Evolutionary conservation across 1,140 invertebrate genomes (phyloP), one percentile per base, ranked within the genome.

Genomic region (Charaxes varanes): DNA sequence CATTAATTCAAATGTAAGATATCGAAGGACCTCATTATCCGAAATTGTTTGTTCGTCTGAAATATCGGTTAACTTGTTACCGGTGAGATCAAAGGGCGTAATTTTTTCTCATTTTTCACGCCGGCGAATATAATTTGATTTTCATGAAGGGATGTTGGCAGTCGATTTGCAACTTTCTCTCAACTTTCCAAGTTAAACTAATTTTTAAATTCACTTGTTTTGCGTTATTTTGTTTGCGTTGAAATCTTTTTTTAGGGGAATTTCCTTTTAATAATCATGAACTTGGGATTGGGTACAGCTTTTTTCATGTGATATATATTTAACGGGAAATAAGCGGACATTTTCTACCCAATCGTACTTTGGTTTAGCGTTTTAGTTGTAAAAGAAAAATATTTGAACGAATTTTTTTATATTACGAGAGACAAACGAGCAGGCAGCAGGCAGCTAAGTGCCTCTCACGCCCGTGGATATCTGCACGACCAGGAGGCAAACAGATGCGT

Each of bases 101-200:
- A 62, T 60, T 38, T 70, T 70, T 70, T 60, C 53, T 40, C 62
- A 69, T 70, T 76, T 76, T 76, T 69, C 61, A 68, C 66, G 64
- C 60, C 63, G 66, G 62, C 59, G 50, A 64, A 64, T 62, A 70
- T 76, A 76, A 76, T 76, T 72, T 76, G 66, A 76, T 76, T 76
- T 72, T 56, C 62, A 52, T 54, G 52, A 59, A 67, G 61, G 65
- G 61, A 62, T 68, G 59, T 62, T 33, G 62, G 53, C 54, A 59
- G 66, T 62, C 67, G 63, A 72, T 72, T 72, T 71, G 62, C 67
- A 72, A 70, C 69, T 71, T 70, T 65, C 62, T 62, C 63, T 65
- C 45, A 55, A 64, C 69, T 54, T 72, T 67, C 24, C 57, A 28
- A 64, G 64, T 43, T 69, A 54, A 54, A 69, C 66, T 64, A 56